A percentile compares a stretch with the other conserved stretches of the same genome.
These are phyloP conservation scores for Argyrosomus regius DNA, from an alignment of 2,797 vertebrate genomes.

Conservation along the genomic window DNA sequence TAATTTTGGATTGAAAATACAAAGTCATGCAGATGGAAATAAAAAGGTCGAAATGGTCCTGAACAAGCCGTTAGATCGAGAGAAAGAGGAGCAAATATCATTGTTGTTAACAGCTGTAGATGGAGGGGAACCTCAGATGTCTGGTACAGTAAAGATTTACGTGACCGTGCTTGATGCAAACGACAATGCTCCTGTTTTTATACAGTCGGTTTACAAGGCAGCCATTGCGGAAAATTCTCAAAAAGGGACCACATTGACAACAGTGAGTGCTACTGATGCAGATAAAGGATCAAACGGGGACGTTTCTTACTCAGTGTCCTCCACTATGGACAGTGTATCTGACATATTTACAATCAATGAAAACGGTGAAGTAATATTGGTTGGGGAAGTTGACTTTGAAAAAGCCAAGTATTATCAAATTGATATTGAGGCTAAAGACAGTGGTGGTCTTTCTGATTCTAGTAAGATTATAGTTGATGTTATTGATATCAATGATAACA, in stretches of 20 bases:
- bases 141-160: conserved; percentile 66
- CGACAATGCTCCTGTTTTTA: conserved; percentile 79
- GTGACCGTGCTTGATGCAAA: conserved; percentile 69
- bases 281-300: conserved; percentile 79
- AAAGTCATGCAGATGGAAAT: conserved; percentile 56
- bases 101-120: conserved; percentile 72
- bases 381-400: conserved; percentile 81
- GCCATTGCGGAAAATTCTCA: conserved; percentile 81
- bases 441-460: conserved; percentile 68
- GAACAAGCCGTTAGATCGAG: conserved; percentile 68
- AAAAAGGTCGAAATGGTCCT: conserved; percentile 77
- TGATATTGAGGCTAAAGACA: conserved; percentile 77
- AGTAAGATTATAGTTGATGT: conserved; percentile 72
- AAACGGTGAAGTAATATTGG: conserved; percentile 77
- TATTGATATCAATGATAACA: conserved; percentile 72
- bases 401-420: conserved; percentile 75
- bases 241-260: conserved; percentile 75
- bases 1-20: conserved; percentile 69
- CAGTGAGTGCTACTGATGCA: conserved; percentile 77
- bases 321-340: conserved; percentile 54
- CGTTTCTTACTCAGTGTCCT: conserved; percentile 79
- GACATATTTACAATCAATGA: conserved; percentile 76
- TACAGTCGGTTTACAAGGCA: conserved; percentile 71
- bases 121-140: conserved; percentile 72
- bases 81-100: conserved; percentile 59